Evolutionary conservation across 2,113 vertebrate species (phyloP), one percentile per base, ranked within the genome.

Genomic region (Hemiscyllium ocellatum): DNA sequence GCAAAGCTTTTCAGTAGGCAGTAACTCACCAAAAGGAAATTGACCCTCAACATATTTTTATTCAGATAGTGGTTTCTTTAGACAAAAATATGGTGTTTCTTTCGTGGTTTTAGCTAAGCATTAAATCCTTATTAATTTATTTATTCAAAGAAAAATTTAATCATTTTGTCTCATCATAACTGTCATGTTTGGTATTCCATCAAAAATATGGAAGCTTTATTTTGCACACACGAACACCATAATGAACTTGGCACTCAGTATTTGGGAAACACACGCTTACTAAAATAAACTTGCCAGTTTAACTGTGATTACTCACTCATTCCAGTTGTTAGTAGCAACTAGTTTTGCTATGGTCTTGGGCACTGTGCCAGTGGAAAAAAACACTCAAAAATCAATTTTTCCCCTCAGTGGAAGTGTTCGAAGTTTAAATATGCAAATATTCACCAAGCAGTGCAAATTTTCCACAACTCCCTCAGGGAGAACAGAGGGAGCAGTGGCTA

Each of bases 371-470:
- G 94, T 95, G 94, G 66, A 93, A 93, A 93, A 93, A 37, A 68
- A 65, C 68, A 95, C 42, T 95, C 37, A 50, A 95, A 95, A 95
- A 95, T 95, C 68, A 72, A 72, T 95, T 95, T 95, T 94, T 95
- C 93, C 68, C 93, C 33, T 95, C 93, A 95, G 65, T 95, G 93
- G 68, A 24, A 70, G 24, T 8, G 37, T 68, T 93, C 89, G 68
- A 72, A 70, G 93, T 95, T 47, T 70, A 70, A 95, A 95, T 95
- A 72, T 95, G 93, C 42, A 95, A 70, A 95, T 95, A 6, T 95
- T 37, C 65, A 70, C 93, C 66, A 52, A 33, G 68, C 22, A 70
- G 8, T 70, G 68, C 68, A 93, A 93, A 66, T 91, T 29, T 61
- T 66, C 33, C 56, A 19, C 89, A 91, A 66, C 33, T 93, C 61